A percentile compares a stretch with the other conserved stretches of the same genome.
Conservation (phyloP, 2,113 vertebrate genomes). For the Takifugu flavidus region DNA sequence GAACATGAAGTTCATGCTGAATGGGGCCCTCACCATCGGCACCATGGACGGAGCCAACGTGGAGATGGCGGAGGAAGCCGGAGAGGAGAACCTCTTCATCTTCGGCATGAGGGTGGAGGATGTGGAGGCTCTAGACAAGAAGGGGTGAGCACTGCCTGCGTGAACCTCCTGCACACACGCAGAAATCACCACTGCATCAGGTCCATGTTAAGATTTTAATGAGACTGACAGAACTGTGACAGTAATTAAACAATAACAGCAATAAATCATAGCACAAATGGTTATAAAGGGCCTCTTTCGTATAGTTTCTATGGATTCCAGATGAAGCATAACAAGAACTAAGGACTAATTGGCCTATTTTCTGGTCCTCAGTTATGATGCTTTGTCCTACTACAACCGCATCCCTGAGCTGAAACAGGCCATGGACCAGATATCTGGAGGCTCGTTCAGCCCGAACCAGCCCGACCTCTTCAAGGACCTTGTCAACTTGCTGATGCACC, state of each 20-base stretch:
- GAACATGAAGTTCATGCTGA: slow-evolving; percentile 97
- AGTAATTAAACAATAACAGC: too few relatives aligned
- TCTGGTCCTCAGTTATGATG: slow-evolving; percentile 65
- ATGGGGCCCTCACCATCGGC: slow-evolving; percentile 89
- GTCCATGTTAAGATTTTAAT: too few relatives aligned
- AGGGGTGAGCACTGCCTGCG: slow-evolving; percentile 69
- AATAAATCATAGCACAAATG: too few relatives aligned
- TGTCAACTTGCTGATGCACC: slow-evolving; percentile 79
- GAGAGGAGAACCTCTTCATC: slow-evolving; percentile 88
- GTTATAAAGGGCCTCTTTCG: too few relatives aligned
- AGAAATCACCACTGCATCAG: too few relatives aligned
- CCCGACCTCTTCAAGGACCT: slow-evolving; percentile 87
- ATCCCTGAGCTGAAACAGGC: slow-evolving; percentile 85
- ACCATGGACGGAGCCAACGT: slow-evolving; percentile 94
- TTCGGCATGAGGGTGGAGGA: slow-evolving; percentile 89
- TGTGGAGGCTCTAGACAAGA: slow-evolving; percentile 81
- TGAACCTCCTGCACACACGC: too few relatives aligned
- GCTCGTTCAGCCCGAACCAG: slow-evolving; percentile 84
- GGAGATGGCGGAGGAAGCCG: slow-evolving; percentile 91
- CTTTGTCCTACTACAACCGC: slow-evolving; percentile 81
- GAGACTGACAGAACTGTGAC: too few relatives aligned
- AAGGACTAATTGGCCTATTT: not conserved
- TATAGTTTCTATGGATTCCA: too few relatives aligned
- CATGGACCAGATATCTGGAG: slow-evolving; percentile 84
- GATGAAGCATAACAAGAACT: too few relatives aligned